phyloP scores from a whole-genome alignment of 30 jellyfish, hydroid and myxozoan species.

The Catostylus mosaicus region DNA sequence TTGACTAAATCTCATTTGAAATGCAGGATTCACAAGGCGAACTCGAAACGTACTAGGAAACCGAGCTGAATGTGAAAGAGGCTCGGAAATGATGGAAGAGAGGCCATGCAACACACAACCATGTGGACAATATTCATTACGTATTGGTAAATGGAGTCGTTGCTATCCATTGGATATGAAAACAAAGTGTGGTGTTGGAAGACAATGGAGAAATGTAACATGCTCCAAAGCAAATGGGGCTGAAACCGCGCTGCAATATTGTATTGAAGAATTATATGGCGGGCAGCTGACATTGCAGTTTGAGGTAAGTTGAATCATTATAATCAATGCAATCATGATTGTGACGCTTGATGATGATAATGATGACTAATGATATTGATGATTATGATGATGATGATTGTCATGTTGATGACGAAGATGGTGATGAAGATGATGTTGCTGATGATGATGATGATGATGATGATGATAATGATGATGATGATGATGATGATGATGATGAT shows the following conservation, averaged over 20 bases:
- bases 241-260: conserved; percentile 47
- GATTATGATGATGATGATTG: too few species aligned
- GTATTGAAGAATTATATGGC: conserved; percentile 63
- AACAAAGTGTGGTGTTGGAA: conserved; percentile 56
- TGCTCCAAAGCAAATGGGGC: conserved; percentile 60
- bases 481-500: neutral
- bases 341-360: neutral
- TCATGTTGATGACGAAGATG: neutral
- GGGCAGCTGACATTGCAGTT: conserved; percentile 28
- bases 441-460: too few species aligned
- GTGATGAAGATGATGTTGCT: too few species aligned
- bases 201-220: conserved; percentile 69
- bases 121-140: conserved; percentile 61
- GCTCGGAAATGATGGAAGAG: conserved; percentile 19
- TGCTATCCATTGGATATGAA: conserved; percentile 46
- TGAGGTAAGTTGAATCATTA: conserved; percentile 34
- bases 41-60: conserved; percentile 37
- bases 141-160: conserved; percentile 61
- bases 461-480: neutral
- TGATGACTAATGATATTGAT: too few species aligned
- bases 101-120: conserved; percentile 44
- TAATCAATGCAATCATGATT: neutral
- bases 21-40: conserved; percentile 38
- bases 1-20: too few species aligned
- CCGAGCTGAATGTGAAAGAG: conserved; percentile 20